phyloP scores from a whole-genome alignment of 2,797 vertebrate genomes.

The Gallinago stenura region DNA sequence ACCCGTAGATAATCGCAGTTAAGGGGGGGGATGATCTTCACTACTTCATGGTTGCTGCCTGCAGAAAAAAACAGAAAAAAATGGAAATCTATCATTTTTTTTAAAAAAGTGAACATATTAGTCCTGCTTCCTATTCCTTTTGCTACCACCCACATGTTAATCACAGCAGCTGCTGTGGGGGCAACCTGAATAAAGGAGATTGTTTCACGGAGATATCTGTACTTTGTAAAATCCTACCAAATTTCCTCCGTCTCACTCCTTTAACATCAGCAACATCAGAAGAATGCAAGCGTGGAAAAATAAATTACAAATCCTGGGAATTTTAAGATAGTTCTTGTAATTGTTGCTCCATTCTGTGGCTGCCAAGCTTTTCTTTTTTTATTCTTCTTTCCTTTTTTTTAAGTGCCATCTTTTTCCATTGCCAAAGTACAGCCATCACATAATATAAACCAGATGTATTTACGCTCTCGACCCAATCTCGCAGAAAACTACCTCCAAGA shows the following conservation, averaged over 20 bases:
- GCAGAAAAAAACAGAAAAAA: background rate
- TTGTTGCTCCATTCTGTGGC: slow-evolving; percentile 10
- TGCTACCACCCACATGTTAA: background rate
- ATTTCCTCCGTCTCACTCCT: background rate
- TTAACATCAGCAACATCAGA: slow-evolving; percentile 32
- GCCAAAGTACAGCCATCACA: slow-evolving; percentile 61
- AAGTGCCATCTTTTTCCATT: slow-evolving; percentile 62
- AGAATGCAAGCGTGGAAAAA: slow-evolving; percentile 59
- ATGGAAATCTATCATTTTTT: background rate
- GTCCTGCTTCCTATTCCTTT: background rate
- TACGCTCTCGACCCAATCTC: slow-evolving; percentile 19
- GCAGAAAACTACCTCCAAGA: slow-evolving; percentile 31
- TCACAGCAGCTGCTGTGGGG: slow-evolving; percentile 8
- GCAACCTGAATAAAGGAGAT: slow-evolving; percentile 1
- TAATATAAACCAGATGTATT: slow-evolving; percentile 69
- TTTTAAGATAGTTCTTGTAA: slow-evolving; percentile 59
- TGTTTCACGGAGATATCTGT: background rate
- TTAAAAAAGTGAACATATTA: background rate
- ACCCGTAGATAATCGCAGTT: background rate
- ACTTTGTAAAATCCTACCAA: background rate
- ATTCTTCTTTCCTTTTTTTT: slow-evolving; percentile 9
- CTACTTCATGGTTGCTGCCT: background rate
- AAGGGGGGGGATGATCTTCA: background rate
- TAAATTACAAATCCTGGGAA: slow-evolving; percentile 61
- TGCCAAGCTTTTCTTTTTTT: slow-evolving; percentile 50